A percentile compares a stretch with the other conserved stretches of the same genome.
Evolutionary conservation across 1,140 invertebrate species (phyloP).

Genomic region (Babylonia areolata): DNA sequence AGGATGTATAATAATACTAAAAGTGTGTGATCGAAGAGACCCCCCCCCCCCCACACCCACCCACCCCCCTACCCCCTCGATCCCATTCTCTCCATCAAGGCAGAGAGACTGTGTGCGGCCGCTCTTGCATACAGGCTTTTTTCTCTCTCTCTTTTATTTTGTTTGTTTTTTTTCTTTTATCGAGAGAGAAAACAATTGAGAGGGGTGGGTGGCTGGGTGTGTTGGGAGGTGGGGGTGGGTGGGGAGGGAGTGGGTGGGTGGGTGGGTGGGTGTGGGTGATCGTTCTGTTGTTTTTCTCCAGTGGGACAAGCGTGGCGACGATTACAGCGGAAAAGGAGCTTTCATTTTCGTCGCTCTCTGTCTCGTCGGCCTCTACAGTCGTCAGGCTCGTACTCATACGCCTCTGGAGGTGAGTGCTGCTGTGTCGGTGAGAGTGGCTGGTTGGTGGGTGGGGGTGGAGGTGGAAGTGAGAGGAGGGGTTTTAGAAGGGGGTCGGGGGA

Average conservation of each 20-base stretch:
- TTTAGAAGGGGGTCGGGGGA: background rate
- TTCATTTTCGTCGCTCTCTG: conserved; percentile 34
- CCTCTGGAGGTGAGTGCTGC: background rate
- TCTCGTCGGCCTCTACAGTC: conserved; percentile 23
- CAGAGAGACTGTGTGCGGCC: too few relatives aligned
- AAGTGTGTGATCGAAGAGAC: too few relatives aligned
- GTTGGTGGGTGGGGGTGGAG: background rate
- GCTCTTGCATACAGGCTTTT: too few relatives aligned
- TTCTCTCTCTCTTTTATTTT: too few relatives aligned
- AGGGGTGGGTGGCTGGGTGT: too few relatives aligned
- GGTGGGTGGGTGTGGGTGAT: background rate
- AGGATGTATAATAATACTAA: too few relatives aligned
- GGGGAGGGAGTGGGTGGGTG: background rate
- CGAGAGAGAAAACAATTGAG: too few relatives aligned
- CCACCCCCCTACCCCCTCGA: too few relatives aligned
- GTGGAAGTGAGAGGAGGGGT: background rate
- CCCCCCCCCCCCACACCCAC: too few relatives aligned
- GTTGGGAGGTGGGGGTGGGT: too few relatives aligned
- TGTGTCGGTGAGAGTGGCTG: background rate
- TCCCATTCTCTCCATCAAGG: too few relatives aligned
- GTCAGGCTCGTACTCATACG: conserved; percentile 21
- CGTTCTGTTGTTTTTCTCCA: background rate
- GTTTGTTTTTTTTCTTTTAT: too few relatives aligned
- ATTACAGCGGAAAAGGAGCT: conserved; percentile 24
- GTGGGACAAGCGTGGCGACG: conserved; percentile 29